phyloP scores from a whole-genome alignment of 2,888 invertebrate genomes.

The Molanna angustata region DNA sequence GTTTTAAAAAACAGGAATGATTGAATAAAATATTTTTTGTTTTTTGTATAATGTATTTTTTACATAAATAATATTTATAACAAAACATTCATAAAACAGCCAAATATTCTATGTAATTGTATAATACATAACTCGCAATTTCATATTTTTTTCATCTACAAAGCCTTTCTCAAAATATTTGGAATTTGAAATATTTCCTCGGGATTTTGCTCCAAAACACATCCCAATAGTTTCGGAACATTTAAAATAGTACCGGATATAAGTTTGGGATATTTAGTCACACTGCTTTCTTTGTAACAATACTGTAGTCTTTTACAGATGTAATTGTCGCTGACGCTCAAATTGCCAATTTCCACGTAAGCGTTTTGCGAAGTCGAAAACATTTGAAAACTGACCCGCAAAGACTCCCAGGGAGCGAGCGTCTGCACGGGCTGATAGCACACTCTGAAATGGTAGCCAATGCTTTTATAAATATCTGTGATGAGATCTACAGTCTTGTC shows the following conservation, averaged over 20 bases:
- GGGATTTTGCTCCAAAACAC: conserved; percentile 64
- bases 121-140: too few relatives aligned
- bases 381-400: conserved; percentile 69
- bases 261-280: conserved; percentile 61
- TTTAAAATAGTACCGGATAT: conserved; percentile 72
- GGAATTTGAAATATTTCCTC: conserved; percentile 44
- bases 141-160: too few relatives aligned
- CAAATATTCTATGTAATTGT: too few relatives aligned
- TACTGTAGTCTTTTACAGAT: conserved; percentile 77
- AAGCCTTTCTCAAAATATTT: conserved; percentile 37
- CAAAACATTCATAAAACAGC: too few relatives aligned
- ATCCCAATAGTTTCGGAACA: conserved; percentile 71
- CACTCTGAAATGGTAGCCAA: conserved; percentile 67
- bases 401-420: conserved; percentile 62
- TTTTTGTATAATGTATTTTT: too few relatives aligned
- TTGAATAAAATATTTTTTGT: too few relatives aligned
- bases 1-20: too few relatives aligned
- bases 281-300: conserved; percentile 59
- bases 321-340: conserved; percentile 70
- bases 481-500: conserved; percentile 53
- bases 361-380: conserved; percentile 62
- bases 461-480: conserved; percentile 59
- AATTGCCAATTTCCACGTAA: conserved; percentile 71
- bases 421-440: conserved; percentile 60
- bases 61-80: too few relatives aligned